Evolutionary conservation across 2,888 invertebrate species (phyloP), one percentile per base, ranked within the genome.

Genomic region (Synanthedon myopaeformis): DNA sequence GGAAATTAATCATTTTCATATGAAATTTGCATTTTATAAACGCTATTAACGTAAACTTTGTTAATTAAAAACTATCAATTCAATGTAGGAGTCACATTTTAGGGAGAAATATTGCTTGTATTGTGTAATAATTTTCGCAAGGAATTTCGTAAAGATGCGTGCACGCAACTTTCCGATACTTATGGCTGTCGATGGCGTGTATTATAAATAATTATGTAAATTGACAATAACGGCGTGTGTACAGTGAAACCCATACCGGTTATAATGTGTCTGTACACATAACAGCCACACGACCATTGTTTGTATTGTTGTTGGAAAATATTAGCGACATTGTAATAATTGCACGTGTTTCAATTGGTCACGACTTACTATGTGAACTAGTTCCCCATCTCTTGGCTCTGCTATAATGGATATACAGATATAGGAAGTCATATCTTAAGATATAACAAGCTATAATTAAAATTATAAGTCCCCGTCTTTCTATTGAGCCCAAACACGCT

Each of bases 181-280:
- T 14, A 19, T 19, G 12, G 49, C 3, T 49, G 49, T 23, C 49
- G 17, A 49, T 14, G 23, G 49, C 17, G 58, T 55, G 59, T 61
- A 59, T 64, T 63, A 67, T 70, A 67, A 60, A 63, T 62, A 66
- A 68, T 65, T 72, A 72, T 74, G 69, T 59, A 69, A 72, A 71
- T 67, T 63, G 58, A 65, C 59, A 58, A 60, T 59, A 62, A 54
- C 50, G 51, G 52, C 53, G 53, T 51, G 50, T 51, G 35, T 35
- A 13, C 49, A 58, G 60, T 58, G 60, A 64, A 61, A 62, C 56
- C 54, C 51, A 57, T 49, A 51, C 49, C 57, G 50, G 57, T 55
- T 57, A 53, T 45, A 56, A n/a, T 12, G 13, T n/a, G 45, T 45
- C 13, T 45, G 56, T 56, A 58, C 54, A 54, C 53, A 55, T 52